Evolutionary conservation across 2,888 invertebrate genomes (phyloP), one percentile per base, ranked within the genome.

Genomic region (Iphiclides podalirius): DNA sequence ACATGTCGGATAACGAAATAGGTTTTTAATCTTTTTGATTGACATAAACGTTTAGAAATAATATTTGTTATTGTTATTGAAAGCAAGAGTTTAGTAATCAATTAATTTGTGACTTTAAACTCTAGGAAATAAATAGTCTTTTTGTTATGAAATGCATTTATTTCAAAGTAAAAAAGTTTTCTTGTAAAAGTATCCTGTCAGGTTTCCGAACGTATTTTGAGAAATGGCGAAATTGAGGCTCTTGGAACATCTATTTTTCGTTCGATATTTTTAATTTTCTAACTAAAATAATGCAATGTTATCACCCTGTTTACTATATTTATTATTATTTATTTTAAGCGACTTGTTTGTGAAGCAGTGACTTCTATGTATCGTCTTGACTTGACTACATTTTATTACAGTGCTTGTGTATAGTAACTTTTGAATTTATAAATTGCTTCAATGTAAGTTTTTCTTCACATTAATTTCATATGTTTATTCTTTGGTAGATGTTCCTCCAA

Each of bases 151-250:
- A n/a, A n/a, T n/a, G n/a, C n/a, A n/a, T n/a, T n/a, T n/a, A n/a
- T n/a, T n/a, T 20, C 20, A 20, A 20, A 6, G 6, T 6, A 20
- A 6, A 4, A 20, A 20, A 20, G 6, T 20, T 20, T 20, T 20
- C 20, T 4, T n/a, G n/a, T n/a, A n/a, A 4, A 20, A 36, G 9
- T 16, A 15, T 16, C 8, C 17, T 17, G 9, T 11, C 11, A 11
- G 2, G 53, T 66, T 70, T 64, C 62, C 57, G 58, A 67, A 67
- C 65, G 37, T 57, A 64, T 63, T 75, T 75, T 76, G 73, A 77
- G 82, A 79, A 85, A 86, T 86, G 86, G 87, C 86, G 85, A 85
- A 78, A 78, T 79, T 76, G 79, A 79, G 75, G 70, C 66, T 77
- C 71, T 72, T 73, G 65, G 71, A 73, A 75, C 69, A 75, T 75